phyloP scores from a whole-genome alignment of 2,888 invertebrate genomes.

The Maniola hyperantus region DNA sequence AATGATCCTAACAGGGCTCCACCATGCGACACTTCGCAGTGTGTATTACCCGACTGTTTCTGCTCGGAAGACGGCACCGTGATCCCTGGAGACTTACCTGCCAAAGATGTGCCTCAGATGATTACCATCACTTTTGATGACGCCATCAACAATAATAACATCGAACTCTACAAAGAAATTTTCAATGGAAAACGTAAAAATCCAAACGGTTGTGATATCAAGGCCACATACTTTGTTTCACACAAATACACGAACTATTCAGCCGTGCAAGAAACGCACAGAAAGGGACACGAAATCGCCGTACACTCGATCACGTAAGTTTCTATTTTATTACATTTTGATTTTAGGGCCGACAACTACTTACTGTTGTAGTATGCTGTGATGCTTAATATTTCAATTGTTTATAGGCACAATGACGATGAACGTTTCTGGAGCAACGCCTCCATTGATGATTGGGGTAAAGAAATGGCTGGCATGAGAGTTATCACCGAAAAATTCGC shows the following conservation, averaged over 20 bases:
- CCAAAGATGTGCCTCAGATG: conserved; percentile 96
- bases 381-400: conserved; percentile 4
- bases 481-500: conserved; percentile 95
- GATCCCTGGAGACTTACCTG: conserved; percentile 92
- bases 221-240: conserved; percentile 95
- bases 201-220: conserved; percentile 96
- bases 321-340: conserved; percentile 14
- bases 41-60: conserved; percentile 95
- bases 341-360: background rate
- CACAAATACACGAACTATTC: conserved; percentile 97
- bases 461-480: conserved; percentile 97
- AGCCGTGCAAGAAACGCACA: conserved; percentile 94
- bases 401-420: conserved; percentile 91
- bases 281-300: conserved; percentile 96
- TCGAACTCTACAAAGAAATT: conserved; percentile 95
- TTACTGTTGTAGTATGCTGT: background rate
- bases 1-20: conserved; percentile 97
- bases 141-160: conserved; percentile 97
- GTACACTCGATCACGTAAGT: conserved; percentile 97
- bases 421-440: conserved; percentile 97
- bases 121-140: conserved; percentile 97
- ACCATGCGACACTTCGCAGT: conserved; percentile 92
- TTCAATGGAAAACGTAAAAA: conserved; percentile 95
- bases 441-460: conserved; percentile 95
- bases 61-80: conserved; percentile 95